These are phyloP conservation scores for Triplophysa tibetana DNA, from an alignment of 2,113 vertebrate genomes.

Conservation along the genomic window DNA sequence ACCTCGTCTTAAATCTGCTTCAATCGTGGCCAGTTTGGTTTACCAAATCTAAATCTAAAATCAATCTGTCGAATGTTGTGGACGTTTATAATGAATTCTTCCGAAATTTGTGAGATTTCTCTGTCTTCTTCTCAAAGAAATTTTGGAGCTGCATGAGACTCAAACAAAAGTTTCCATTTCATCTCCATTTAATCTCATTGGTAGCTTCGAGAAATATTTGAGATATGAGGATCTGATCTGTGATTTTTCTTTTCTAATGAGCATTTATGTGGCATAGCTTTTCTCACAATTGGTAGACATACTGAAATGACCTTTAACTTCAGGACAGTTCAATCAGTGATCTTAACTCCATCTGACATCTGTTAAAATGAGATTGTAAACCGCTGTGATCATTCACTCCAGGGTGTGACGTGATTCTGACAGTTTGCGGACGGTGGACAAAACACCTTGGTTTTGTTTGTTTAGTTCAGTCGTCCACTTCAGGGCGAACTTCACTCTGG, in stretches of 20 bases:
- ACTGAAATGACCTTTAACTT: not conserved
- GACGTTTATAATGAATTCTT: too few species aligned
- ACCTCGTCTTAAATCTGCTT: not conserved
- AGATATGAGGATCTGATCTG: too few species aligned
- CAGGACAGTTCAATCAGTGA: not conserved
- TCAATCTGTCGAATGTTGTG: too few species aligned
- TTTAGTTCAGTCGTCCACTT: conserved; percentile 15
- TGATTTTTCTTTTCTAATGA: too few species aligned
- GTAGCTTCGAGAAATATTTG: too few species aligned
- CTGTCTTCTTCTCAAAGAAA: too few species aligned
- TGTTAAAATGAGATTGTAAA: not conserved
- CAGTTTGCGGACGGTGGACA: conserved; percentile 3
- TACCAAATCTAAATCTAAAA: not conserved
- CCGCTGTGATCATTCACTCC: not conserved
- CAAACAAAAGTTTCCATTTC: too few species aligned
- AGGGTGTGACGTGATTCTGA: conserved; percentile 2
- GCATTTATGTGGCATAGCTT: too few species aligned
- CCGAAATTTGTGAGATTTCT: too few species aligned
- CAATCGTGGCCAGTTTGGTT: not conserved
- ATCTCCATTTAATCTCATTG: too few species aligned
- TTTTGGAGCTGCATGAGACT: too few species aligned
- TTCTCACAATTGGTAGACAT: too few species aligned
- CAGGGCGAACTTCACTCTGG: not conserved
- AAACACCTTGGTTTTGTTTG: conserved; percentile 15
- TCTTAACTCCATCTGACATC: conserved; percentile 6